These are phyloP conservation scores for Malurus leucopterus DNA, from an alignment of 2,797 vertebrate species.

Conservation along the genomic window DNA sequence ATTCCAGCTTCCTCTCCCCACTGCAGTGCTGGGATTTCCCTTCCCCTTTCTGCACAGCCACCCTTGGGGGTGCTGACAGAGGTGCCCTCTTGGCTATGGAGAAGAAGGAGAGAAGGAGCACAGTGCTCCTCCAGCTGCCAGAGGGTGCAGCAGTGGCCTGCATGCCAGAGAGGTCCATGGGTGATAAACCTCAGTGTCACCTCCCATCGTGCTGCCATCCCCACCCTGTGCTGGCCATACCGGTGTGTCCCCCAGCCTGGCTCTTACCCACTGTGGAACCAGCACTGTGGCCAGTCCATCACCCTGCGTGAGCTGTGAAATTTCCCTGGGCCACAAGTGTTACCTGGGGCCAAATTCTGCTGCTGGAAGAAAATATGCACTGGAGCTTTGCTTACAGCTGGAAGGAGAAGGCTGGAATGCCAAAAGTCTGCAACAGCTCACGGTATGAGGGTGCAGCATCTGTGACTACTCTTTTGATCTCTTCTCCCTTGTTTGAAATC, in stretches of 20 bases:
- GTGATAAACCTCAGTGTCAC: fast-evolving
- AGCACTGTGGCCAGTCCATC: fast-evolving
- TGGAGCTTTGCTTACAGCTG: neutral
- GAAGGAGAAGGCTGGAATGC: neutral
- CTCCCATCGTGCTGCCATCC: fast-evolving
- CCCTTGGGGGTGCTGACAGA: neutral
- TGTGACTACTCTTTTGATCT: neutral
- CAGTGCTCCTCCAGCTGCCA: neutral
- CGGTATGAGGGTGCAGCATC: neutral
- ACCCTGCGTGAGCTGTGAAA: fast-evolving
- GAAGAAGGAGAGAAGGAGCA: neutral
- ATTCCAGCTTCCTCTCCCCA: neutral
- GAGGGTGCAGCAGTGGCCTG: neutral
- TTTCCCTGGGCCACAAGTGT: neutral
- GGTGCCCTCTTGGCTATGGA: neutral
- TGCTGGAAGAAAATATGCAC: neutral
- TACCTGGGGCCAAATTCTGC: neutral
- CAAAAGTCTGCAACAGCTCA: neutral
- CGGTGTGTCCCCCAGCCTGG: neutral
- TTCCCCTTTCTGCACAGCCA: neutral
- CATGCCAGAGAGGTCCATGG: neutral
- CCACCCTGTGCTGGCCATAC: neutral
- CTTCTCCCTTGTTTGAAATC: neutral
- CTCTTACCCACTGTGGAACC: neutral
- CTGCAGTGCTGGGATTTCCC: neutral